Conservation (phyloP, 2,888 invertebrate species). For the Pemphredon lugubris region DNA sequence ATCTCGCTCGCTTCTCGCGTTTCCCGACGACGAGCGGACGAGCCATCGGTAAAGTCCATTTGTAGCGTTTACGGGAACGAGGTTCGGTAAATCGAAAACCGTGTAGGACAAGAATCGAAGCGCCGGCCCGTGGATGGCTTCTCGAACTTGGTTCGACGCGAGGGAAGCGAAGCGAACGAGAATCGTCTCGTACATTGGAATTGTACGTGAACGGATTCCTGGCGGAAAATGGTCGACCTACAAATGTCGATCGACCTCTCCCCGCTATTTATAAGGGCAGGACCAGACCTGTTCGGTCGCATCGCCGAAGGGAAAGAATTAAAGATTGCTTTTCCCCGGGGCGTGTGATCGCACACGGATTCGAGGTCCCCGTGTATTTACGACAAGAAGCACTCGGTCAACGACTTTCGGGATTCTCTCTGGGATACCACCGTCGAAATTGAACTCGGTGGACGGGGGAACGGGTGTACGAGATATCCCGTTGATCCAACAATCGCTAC, state of each 20-base stretch:
- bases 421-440: slow-evolving; percentile 42
- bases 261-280: slow-evolving; percentile 36
- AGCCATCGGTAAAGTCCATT: slow-evolving; percentile 31
- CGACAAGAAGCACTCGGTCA: slow-evolving; percentile 40
- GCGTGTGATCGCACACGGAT: slow-evolving; percentile 36
- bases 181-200: not conserved
- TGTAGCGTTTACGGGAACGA: not conserved
- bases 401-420: slow-evolving; percentile 44
- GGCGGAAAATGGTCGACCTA: not conserved
- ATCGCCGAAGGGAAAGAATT: slow-evolving; percentile 38
- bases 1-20: not conserved
- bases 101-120: slow-evolving; percentile 2
- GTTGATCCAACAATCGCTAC: slow-evolving; percentile 5
- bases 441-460: slow-evolving; percentile 34
- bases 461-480: slow-evolving; percentile 21
- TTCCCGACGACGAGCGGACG: slow-evolving; percentile 21
- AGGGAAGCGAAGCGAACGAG: not conserved
- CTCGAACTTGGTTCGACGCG: slow-evolving; percentile 5
- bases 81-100: slow-evolving; percentile 23
- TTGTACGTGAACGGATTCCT: not conserved
- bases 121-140: not conserved
- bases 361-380: slow-evolving; percentile 57
- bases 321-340: slow-evolving; percentile 36
- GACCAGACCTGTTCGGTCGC: slow-evolving; percentile 12
- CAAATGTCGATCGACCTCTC: slow-evolving; percentile 2